Evolutionary conservation across 2,888 invertebrate species (phyloP).

Genomic region (Limulus polyphemus): DNA sequence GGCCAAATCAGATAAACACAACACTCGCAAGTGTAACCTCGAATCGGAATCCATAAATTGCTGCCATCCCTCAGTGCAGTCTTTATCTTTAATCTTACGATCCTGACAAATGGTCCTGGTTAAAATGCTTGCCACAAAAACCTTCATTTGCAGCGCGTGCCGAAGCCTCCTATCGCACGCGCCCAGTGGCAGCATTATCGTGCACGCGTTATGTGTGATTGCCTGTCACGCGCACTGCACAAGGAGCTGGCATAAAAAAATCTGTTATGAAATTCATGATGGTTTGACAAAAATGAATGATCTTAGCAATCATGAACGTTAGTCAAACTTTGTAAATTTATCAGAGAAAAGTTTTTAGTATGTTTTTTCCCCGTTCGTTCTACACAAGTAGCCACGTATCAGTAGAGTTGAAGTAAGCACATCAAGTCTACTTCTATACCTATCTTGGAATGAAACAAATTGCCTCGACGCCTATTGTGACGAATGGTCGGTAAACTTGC

Average conservation of each 20-base stretch:
- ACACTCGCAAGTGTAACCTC: no score
- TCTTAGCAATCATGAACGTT: slow-evolving; percentile 4
- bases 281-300: slow-evolving; percentile 18
- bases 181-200: slow-evolving; percentile 23
- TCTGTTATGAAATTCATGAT: slow-evolving; percentile 23
- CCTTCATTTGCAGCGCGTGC: slow-evolving; percentile 4
- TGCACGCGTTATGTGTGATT: not conserved
- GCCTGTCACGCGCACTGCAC: no score
- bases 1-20: no score
- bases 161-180: slow-evolving; percentile 13
- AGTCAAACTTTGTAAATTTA: slow-evolving; percentile 3
- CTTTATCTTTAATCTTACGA: slow-evolving; percentile 1
- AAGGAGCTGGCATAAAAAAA: not conserved
- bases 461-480: no score
- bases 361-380: no score
- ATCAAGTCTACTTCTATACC: no score
- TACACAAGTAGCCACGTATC: no score
- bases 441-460: no score
- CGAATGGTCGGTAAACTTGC: no score
- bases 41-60: no score
- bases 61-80: not conserved
- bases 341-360: not conserved
- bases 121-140: slow-evolving; percentile 3
- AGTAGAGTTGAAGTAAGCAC: no score
- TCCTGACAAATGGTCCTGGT: slow-evolving; percentile 3